A percentile compares a stretch with the other conserved stretches of the same genome.
Evolutionary conservation across 2,888 invertebrate species (phyloP).

Genomic region (Carpatolechia fugitivella): DNA sequence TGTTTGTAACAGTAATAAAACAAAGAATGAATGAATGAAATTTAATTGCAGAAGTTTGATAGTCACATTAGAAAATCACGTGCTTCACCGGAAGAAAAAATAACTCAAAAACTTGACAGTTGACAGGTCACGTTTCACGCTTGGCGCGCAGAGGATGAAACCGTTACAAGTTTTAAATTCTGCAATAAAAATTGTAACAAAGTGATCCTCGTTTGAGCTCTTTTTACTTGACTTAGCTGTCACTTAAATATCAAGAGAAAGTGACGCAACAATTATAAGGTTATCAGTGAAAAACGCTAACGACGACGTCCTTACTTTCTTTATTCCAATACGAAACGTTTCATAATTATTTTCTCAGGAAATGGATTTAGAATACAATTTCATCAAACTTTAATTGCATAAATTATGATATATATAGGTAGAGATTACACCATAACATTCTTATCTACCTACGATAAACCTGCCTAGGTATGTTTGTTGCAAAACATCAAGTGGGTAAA

Average conservation of each 20-base stretch:
- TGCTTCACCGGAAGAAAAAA: background rate
- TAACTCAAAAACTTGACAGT: slow-evolving; percentile 2
- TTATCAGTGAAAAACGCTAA: slow-evolving; percentile 16
- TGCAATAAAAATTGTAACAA: slow-evolving; percentile 50
- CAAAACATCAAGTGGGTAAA: background rate
- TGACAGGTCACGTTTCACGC: slow-evolving; percentile 4
- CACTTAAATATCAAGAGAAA: slow-evolving; percentile 48
- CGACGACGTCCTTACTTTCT: background rate
- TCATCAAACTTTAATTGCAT: background rate
- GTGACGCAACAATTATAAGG: slow-evolving; percentile 14
- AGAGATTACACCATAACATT: background rate
- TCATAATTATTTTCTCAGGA: no score
- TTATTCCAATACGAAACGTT: background rate
- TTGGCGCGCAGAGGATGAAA: slow-evolving; percentile 29
- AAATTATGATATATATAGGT: background rate
- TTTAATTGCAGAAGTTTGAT: no score
- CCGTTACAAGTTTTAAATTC: slow-evolving; percentile 49
- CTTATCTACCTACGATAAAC: background rate
- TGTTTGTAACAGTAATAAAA: no score
- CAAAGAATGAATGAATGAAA: no score
- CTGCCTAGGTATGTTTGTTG: background rate
- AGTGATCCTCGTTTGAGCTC: slow-evolving; percentile 51
- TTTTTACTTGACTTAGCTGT: slow-evolving; percentile 59
- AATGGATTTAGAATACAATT: no score
- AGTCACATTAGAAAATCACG: background rate